Conservation (phyloP, 1,140 invertebrate genomes). For the Leptopilina boulardi region DNA sequence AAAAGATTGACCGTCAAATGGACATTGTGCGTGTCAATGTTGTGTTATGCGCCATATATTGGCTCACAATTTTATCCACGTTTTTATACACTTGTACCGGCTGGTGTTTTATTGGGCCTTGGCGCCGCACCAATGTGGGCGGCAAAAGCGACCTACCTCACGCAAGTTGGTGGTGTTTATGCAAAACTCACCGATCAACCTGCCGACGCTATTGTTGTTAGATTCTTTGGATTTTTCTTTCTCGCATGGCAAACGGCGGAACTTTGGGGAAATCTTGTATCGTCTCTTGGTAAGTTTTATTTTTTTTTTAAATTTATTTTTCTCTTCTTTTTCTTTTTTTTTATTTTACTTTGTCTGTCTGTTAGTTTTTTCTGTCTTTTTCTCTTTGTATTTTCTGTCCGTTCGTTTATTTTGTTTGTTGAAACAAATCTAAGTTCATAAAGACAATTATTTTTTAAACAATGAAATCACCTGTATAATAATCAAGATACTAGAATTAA, state of each 20-base stretch:
- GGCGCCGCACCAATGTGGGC: conserved; percentile 98
- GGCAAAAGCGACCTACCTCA: conserved; percentile 96
- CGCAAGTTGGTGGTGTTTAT: conserved; percentile 92
- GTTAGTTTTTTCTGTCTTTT: too few species aligned
- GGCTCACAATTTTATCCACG: conserved; percentile 93
- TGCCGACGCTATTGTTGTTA: conserved; percentile 92
- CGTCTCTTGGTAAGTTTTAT: conserved; percentile 88
- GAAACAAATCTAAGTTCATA: too few species aligned
- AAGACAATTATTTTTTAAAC: too few species aligned
- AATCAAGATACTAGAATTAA: too few species aligned
- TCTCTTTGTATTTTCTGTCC: too few species aligned
- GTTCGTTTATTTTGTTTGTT: too few species aligned
- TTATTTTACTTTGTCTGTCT: too few species aligned
- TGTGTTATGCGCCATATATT: conserved; percentile 96
- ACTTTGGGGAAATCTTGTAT: conserved; percentile 96
- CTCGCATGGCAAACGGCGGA: conserved; percentile 96
- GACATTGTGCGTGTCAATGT: conserved; percentile 93
- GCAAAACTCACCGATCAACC: conserved; percentile 91
- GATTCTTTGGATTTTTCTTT: conserved; percentile 99
- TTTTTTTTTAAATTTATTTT: not conserved
- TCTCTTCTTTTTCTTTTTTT: too few species aligned
- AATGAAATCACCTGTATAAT: too few species aligned
- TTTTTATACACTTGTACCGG: conserved; percentile 94
- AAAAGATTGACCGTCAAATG: conserved; percentile 95
- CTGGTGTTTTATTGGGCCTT: conserved; percentile 91